Evolutionary conservation across 2,113 vertebrate species (phyloP).

Genomic region (Promerops cafer): DNA sequence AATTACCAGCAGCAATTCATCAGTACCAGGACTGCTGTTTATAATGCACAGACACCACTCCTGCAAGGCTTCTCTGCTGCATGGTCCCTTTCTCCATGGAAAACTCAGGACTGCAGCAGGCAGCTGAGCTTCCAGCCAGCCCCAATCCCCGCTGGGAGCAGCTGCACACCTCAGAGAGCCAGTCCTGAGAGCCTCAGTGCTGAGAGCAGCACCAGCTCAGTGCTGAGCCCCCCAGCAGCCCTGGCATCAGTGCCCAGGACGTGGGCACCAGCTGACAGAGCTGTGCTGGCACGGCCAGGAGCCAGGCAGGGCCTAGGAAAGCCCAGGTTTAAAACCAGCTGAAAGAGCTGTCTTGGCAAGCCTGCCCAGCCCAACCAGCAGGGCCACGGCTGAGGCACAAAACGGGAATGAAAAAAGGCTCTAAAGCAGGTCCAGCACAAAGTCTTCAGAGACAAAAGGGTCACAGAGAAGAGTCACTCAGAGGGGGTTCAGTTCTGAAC

Average conservation of each 20-base stretch:
- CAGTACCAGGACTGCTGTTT: background rate
- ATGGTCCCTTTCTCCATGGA: background rate
- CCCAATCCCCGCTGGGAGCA: background rate
- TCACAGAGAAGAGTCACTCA: background rate
- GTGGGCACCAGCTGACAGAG: background rate
- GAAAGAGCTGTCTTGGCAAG: background rate
- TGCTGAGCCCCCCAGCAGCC: background rate
- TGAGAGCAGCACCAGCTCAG: background rate
- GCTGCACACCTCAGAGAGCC: background rate
- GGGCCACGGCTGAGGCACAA: background rate
- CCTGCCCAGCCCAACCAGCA: background rate
- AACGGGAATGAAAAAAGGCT: background rate
- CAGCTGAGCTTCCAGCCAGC: background rate
- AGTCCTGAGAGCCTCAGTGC: background rate
- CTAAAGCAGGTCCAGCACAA: background rate
- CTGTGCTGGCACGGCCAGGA: background rate
- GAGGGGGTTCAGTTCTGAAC: background rate
- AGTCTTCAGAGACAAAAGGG: background rate
- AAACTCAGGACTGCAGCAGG: background rate
- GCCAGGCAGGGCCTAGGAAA: background rate
- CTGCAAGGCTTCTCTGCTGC: background rate
- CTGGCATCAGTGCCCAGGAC: background rate
- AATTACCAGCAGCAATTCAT: background rate
- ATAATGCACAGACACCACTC: fast-evolving
- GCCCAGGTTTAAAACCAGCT: background rate